A percentile compares a stretch with the other conserved stretches of the same genome.
Evolutionary conservation across 1,140 invertebrate genomes (phyloP).

Genomic region (Diabrotica undecimpunctata): DNA sequence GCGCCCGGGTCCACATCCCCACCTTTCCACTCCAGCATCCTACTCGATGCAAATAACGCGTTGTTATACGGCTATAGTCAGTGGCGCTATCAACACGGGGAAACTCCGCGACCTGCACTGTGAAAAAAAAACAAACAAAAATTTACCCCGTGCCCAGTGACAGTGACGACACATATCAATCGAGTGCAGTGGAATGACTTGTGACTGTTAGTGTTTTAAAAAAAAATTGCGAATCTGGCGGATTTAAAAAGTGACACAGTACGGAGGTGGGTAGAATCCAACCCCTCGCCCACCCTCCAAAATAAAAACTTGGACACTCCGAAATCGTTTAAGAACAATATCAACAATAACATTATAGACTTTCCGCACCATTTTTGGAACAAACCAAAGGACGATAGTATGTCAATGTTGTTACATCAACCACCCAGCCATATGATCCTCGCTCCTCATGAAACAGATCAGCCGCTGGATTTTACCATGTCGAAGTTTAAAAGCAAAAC

Average conservation of each 20-base stretch:
- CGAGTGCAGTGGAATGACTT: constrained; percentile 23
- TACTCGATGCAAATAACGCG: constrained; percentile 38
- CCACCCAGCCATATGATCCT: constrained; percentile 43
- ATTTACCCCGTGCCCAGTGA: constrained; percentile 22
- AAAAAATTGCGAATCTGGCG: constrained; percentile 42
- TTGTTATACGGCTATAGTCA: constrained; percentile 42
- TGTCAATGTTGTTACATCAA: constrained; percentile 48
- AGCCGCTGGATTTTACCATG: constrained; percentile 51
- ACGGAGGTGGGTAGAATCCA: constrained; percentile 47
- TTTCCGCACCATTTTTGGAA: constrained; percentile 40
- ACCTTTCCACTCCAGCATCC: constrained; percentile 35
- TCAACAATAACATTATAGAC: constrained; percentile 47
- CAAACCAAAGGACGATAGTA: constrained; percentile 31
- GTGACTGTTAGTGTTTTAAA: constrained; percentile 18
- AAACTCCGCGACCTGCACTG: constrained; percentile 13
- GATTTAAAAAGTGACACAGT: constrained; percentile 47
- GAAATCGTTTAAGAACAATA: constrained; percentile 31
- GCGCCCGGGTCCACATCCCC: constrained; percentile 41
- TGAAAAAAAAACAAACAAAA: constrained; percentile 5
- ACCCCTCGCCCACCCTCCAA: constrained; percentile 42
- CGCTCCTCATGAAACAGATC: constrained; percentile 41
- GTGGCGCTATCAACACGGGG: constrained; percentile 36
- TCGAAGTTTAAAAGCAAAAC: constrained; percentile 48
- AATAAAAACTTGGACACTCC: constrained; percentile 37
- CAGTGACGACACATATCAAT: constrained; percentile 21